These are phyloP conservation scores for Stenchaetothrips biformis DNA, from an alignment of 2,888 invertebrate species.

Conservation along the genomic window DNA sequence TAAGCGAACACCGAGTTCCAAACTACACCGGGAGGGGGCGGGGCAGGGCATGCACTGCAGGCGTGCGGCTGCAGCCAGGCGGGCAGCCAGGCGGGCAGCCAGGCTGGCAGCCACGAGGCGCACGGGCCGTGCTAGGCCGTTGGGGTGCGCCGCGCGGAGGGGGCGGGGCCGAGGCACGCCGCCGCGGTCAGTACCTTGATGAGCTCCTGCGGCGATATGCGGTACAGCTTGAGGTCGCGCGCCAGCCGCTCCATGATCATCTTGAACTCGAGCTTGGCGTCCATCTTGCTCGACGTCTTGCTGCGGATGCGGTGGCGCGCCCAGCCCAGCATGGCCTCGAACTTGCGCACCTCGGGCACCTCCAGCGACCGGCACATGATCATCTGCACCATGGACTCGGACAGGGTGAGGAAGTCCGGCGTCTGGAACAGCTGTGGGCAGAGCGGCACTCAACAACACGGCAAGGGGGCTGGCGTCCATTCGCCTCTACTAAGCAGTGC, in stretches of 20 bases:
- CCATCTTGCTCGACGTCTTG: constrained; percentile 68
- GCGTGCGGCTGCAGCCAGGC: too few relatives aligned
- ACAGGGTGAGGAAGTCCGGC: constrained; percentile 77
- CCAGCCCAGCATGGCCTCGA: constrained; percentile 90
- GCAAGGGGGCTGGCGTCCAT: too few relatives aligned
- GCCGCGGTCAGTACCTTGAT: constrained; percentile 59
- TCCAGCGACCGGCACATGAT: constrained; percentile 68
- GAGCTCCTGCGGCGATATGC: constrained; percentile 87
- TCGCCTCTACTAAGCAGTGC: neutral
- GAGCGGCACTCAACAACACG: neutral
- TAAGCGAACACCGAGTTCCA: too few relatives aligned
- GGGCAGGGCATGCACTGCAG: neutral
- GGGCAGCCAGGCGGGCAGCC: too few relatives aligned
- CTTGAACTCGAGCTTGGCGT: constrained; percentile 83
- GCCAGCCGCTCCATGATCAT: constrained; percentile 89
- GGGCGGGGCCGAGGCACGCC: too few relatives aligned
- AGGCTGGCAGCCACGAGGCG: too few relatives aligned
- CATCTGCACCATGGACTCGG: constrained; percentile 77
- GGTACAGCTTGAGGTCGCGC: constrained; percentile 79
- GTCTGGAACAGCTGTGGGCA: constrained; percentile 63
- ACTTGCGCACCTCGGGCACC: constrained; percentile 83
- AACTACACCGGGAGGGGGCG: neutral
- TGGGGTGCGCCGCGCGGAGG: too few relatives aligned
- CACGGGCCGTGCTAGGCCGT: too few relatives aligned
- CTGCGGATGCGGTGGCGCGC: constrained; percentile 76